Base-by-base conservation (phyloP, 2,797 vertebrate genomes). In the Arctocebus calabarensis region DNA sequence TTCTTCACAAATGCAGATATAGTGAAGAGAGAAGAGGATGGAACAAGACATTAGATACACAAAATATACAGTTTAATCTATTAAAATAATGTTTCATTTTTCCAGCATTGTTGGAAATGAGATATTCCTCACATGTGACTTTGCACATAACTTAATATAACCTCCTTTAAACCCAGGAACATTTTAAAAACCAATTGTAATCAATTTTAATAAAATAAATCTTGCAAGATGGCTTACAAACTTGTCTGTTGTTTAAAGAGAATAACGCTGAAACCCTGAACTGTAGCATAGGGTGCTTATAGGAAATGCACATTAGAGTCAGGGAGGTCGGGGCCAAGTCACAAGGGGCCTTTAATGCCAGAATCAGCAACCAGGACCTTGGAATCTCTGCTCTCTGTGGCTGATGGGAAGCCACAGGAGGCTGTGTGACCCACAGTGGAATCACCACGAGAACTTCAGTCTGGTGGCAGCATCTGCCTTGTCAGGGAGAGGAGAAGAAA, bases 171-270 rank as follows among this genome's bases (percentile, higher is more conserved):
- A 16, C 40, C 27, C 34, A 88, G 85, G 57, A 85, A 85, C 34
- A 48, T 32, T 87, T 94, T 77, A 34, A 94, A 96, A 94, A 62
- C 27, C 45, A 94, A 94, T 70, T 83, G 70, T 83, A 83, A 84
- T 93, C 7, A 78, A 64, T 88, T 86, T 85, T 74, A 1, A 61
- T 92, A 81, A 91, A 91, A 86, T 78, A 17, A 91, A 86, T 78
- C 57, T 70, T 88, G 52, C 23, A 75, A 79, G 29, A 83, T 61
- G 89, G 23, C 71, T 93, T 75, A 91, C 43, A 86, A 88, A 94
- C 48, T 32, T 83, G 4, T 34, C 45, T 90, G 29, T 32, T 87
- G 19, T 23, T 89, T 85, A 86, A 85, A 90, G 23, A 70, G 13
- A 88, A 52, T 64, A 43, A 70, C 88, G 73, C 48, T 91, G 75